A percentile compares a stretch with the other conserved stretches of the same genome.
Evolutionary conservation across 1,140 invertebrate genomes (phyloP).

Genomic region (Phthorimaea operculella): DNA sequence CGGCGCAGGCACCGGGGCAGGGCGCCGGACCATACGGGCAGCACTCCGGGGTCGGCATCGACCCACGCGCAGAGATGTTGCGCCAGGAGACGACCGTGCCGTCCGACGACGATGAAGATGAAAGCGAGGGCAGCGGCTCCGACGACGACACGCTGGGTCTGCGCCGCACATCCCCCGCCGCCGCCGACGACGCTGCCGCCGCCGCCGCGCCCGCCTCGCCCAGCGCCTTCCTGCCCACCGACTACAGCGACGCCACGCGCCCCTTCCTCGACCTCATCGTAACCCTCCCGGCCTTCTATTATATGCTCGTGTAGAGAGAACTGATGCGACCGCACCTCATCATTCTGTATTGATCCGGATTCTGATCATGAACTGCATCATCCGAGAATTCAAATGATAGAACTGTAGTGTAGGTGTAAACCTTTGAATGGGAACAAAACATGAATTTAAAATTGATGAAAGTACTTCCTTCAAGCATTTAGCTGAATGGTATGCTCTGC

Average conservation of each 20-base stretch:
- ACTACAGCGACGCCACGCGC: constrained; percentile 26
- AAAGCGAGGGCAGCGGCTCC: constrained; percentile 49
- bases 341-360: no score
- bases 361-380: background rate
- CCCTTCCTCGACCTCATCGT: background rate
- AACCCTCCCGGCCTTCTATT: background rate
- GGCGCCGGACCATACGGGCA: no score
- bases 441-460: background rate
- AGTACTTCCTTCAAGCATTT: no score
- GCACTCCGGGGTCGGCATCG: background rate
- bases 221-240: constrained; percentile 48
- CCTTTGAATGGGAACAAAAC: background rate
- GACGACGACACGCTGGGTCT: constrained; percentile 32
- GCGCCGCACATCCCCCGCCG: constrained; percentile 37
- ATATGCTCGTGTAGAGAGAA: background rate
- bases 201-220: constrained; percentile 50
- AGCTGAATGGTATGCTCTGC: no score
- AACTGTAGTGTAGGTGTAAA: background rate
- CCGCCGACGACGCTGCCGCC: constrained; percentile 39
- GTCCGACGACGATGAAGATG: constrained; percentile 58
- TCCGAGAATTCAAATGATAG: background rate
- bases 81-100: constrained; percentile 47
- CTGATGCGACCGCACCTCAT: no score
- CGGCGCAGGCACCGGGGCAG: background rate
- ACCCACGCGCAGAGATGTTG: constrained; percentile 39